Evolutionary conservation across 2,113 vertebrate species (phyloP), one percentile per base, ranked within the genome.

Genomic region (Nansenia antarctica): DNA sequence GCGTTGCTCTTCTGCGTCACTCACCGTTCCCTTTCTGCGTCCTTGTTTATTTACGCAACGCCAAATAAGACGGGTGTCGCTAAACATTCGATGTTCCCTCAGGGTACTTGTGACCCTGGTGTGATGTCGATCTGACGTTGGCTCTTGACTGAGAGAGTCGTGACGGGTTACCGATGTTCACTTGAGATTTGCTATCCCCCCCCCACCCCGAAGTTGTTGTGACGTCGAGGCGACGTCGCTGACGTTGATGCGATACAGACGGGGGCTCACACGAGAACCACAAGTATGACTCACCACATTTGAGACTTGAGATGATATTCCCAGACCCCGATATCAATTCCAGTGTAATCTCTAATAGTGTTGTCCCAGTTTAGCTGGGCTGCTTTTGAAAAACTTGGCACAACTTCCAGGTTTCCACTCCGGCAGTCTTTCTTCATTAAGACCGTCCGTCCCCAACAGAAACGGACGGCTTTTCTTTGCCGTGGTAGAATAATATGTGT

Each of bases 381-480:
- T 76, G 54, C 81, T 76, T 74, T 65, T 9, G 34, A 77, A 82
- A 77, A 82, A 65, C 64, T 73, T 84, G 83, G 83, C 86, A 22
- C 26, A 5, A 0, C 11, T 47, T 55, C 37, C 15, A 15, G 37
- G 52, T 87, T 88, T 86, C 86, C 87, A 84, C 53, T 78, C 52
- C 55, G 76, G 72, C 73, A 73, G 81, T 81, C 76, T 81, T 74
- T 83, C 88, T 81, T 80, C 73, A 84, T 79, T 81, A 79, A 75
- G 67, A n/a, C 24, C 60, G 29, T 20, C 63, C 76, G 78, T 77
- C 82, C 65, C 79, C 22, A 35, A 66, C 70, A 78, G 64, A 72
- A 71, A 49, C 29, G 67, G 54, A 79, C 75, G 60, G 14, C 22
- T 34, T 65, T 61, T 62, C 60, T 42, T 42, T 42, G 39, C 18